These are phyloP conservation scores for Bradypodion ventrale DNA, from an alignment of 2,797 vertebrate genomes.

Conservation along the genomic window DNA sequence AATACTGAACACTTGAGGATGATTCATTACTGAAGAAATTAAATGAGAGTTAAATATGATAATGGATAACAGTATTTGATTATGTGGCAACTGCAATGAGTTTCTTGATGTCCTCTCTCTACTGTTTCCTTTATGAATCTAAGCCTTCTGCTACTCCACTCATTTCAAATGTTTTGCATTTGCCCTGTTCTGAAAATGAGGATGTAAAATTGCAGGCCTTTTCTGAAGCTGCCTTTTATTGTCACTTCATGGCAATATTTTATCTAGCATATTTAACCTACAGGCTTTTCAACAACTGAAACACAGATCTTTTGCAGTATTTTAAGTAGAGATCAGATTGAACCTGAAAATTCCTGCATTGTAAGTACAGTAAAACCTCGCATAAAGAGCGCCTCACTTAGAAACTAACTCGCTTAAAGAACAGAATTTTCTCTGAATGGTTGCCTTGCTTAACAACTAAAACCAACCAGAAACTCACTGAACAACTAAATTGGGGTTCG, in stretches of 20 bases:
- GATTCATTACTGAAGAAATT: not conserved
- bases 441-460: too few species aligned
- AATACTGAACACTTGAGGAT: constrained; percentile 1
- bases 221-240: not conserved
- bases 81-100: not conserved
- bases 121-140: not conserved
- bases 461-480: too few species aligned
- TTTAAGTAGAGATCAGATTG: not conserved
- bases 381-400: too few species aligned
- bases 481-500: too few species aligned
- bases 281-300: not conserved
- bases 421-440: too few species aligned
- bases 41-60: not conserved
- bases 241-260: not conserved
- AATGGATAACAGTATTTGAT: constrained; percentile 3
- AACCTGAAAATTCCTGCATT: not conserved
- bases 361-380: too few species aligned
- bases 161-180: not conserved
- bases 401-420: too few species aligned
- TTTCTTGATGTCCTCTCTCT: not conserved
- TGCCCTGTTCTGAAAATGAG: not conserved
- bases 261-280: too few species aligned
- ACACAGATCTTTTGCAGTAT: not conserved
- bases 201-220: not conserved
- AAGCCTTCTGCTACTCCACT: not conserved